Conservation (phyloP, 2,888 invertebrate genomes). For the Himalopsyche japonica region DNA sequence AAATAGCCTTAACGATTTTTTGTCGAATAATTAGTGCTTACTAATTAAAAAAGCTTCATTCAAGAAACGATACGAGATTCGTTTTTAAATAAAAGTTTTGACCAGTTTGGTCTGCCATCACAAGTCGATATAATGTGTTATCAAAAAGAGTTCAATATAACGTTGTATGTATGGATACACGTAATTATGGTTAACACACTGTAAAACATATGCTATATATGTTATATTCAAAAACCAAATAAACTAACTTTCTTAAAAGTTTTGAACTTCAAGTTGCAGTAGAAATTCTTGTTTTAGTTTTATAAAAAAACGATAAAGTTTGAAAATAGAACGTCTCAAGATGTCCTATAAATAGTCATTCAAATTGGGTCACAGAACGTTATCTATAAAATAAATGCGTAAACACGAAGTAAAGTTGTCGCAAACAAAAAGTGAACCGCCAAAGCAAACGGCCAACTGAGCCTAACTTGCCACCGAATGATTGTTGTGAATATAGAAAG, state of each 20-base stretch:
- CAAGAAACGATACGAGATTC: too few relatives aligned
- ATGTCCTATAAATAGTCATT: neutral
- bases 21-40: too few relatives aligned
- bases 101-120: too few relatives aligned
- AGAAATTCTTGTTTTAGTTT: neutral
- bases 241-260: neutral
- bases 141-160: too few relatives aligned
- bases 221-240: too few relatives aligned
- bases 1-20: too few relatives aligned
- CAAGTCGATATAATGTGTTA: too few relatives aligned
- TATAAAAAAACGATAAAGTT: neutral
- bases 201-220: too few relatives aligned
- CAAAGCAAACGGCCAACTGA: neutral
- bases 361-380: neutral
- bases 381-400: conserved; percentile 16
- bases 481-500: conserved; percentile 45
- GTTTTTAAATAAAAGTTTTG: too few relatives aligned
- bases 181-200: too few relatives aligned
- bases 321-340: neutral
- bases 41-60: too few relatives aligned
- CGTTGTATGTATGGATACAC: too few relatives aligned
- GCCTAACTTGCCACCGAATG: neutral
- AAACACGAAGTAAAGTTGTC: conserved; percentile 13
- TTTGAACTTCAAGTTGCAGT: neutral
- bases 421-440: conserved; percentile 17